Percentiles rank a stretch among this genome's conserved stretches.
These are phyloP conservation scores for Scaptomyza cyrtandrae DNA, from an alignment of 2,888 invertebrate genomes.

Conservation along the genomic window DNA sequence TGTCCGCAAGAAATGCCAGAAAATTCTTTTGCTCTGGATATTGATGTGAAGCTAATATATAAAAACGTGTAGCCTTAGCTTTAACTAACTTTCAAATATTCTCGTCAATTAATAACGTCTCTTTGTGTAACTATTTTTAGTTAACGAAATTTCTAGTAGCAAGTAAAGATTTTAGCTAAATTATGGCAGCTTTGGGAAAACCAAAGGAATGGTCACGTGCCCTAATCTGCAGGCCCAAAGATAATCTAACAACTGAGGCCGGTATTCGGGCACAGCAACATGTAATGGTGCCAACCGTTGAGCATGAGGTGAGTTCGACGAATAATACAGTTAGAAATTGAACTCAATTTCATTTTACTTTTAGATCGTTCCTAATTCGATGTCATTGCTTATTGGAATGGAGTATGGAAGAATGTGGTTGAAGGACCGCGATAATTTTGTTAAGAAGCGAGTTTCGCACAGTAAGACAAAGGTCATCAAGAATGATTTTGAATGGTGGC, in stretches of 20 bases:
- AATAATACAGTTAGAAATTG: neutral
- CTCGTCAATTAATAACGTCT: neutral
- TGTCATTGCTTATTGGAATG: constrained; percentile 55
- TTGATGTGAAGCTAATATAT: constrained; percentile 8
- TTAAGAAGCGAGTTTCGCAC: constrained; percentile 14
- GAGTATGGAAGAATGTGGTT: constrained; percentile 73
- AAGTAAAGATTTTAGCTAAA: neutral
- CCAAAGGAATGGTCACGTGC: constrained; percentile 63
- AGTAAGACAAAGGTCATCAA: constrained; percentile 56
- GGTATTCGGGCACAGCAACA: constrained; percentile 28
- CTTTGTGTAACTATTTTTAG: neutral
- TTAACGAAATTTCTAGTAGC: constrained; percentile 5
- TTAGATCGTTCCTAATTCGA: constrained; percentile 50
- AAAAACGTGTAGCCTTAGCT: neutral
- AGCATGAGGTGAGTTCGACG: constrained; percentile 59
- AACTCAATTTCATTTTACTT: neutral
- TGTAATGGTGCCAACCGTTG: constrained; percentile 60
- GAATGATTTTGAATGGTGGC: constrained; percentile 74
- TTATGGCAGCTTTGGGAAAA: constrained; percentile 13
- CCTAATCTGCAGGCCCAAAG: constrained; percentile 51
- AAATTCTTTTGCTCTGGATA: constrained; percentile 59
- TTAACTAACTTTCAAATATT: neutral
- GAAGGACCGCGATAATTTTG: constrained; percentile 57
- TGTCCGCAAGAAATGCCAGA: constrained; percentile 68
- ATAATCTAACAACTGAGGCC: constrained; percentile 66